Evolutionary conservation across 2,888 invertebrate species (phyloP).

Genomic region (Dynastes grantii): DNA sequence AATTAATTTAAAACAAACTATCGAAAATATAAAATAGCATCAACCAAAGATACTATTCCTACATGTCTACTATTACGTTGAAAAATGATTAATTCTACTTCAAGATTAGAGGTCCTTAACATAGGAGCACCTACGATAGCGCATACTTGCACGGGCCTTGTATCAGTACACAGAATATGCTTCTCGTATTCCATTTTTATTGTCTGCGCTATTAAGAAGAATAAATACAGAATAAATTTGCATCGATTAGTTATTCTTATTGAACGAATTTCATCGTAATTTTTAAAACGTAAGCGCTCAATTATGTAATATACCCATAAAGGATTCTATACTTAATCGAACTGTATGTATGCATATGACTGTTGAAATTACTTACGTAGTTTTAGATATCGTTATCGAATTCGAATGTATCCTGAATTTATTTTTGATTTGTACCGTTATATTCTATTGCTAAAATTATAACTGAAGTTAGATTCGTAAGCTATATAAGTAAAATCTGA

Average conservation of each 20-base stretch:
- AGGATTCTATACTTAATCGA: background rate
- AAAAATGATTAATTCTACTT: background rate
- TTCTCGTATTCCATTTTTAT: slow-evolving; percentile 27
- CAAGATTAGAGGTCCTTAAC: slow-evolving; percentile 17
- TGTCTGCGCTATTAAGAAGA: slow-evolving; percentile 31
- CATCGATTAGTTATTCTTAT: slow-evolving; percentile 35
- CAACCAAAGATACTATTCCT: too few relatives aligned
- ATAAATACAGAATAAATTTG: slow-evolving; percentile 32
- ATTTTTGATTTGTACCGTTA: slow-evolving; percentile 8
- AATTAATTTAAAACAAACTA: too few relatives aligned
- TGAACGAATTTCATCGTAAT: slow-evolving; percentile 22
- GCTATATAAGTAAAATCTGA: too few relatives aligned
- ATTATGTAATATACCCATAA: slow-evolving; percentile 13
- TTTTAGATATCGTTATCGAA: background rate
- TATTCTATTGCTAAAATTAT: slow-evolving; percentile 14
- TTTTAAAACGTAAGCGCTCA: slow-evolving; percentile 20
- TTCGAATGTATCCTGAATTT: background rate
- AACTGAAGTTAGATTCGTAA: too few relatives aligned
- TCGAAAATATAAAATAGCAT: too few relatives aligned
- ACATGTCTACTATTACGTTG: background rate
- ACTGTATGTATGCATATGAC: background rate
- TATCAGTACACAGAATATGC: background rate
- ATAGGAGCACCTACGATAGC: slow-evolving; percentile 15
- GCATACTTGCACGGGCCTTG: background rate
- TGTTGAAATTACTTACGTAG: background rate